Conservation (phyloP, 2,113 vertebrate species). For the Ciconia boyciana region DNA sequence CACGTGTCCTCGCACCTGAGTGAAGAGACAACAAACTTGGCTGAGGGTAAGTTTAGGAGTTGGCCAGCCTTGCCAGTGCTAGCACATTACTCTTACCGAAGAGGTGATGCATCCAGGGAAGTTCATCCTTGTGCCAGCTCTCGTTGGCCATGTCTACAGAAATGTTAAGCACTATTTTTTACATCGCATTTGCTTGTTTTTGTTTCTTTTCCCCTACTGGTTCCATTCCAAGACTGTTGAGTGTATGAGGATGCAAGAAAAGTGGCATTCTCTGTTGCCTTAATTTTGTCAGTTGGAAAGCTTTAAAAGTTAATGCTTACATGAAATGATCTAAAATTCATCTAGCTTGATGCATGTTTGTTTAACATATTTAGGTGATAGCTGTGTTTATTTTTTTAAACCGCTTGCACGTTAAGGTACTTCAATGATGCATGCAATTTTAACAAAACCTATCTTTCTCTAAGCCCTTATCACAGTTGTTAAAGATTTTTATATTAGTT, state of each 20-base stretch:
- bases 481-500: constrained; percentile 5
- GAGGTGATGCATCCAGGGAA: not conserved
- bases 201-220: constrained; percentile 13
- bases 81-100: not conserved
- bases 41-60: not conserved
- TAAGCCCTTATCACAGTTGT: not conserved
- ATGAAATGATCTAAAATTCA: constrained; percentile 65
- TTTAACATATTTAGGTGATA: constrained; percentile 54
- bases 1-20: accelerated
- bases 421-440: not conserved
- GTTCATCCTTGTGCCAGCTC: not conserved
- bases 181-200: constrained; percentile 8
- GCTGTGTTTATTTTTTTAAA: constrained; percentile 49
- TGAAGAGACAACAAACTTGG: not conserved
- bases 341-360: constrained; percentile 40
- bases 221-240: constrained; percentile 11
- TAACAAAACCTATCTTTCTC: constrained; percentile 8
- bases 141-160: not conserved
- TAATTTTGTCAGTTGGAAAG: constrained; percentile 57
- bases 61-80: not conserved
- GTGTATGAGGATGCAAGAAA: constrained; percentile 4
- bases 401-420: not conserved
- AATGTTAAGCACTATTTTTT: not conserved
- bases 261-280: constrained; percentile 66
- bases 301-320: constrained; percentile 67